These are phyloP conservation scores for Spisula subtruncata DNA, from an alignment of 2,888 invertebrate species.

Conservation along the genomic window DNA sequence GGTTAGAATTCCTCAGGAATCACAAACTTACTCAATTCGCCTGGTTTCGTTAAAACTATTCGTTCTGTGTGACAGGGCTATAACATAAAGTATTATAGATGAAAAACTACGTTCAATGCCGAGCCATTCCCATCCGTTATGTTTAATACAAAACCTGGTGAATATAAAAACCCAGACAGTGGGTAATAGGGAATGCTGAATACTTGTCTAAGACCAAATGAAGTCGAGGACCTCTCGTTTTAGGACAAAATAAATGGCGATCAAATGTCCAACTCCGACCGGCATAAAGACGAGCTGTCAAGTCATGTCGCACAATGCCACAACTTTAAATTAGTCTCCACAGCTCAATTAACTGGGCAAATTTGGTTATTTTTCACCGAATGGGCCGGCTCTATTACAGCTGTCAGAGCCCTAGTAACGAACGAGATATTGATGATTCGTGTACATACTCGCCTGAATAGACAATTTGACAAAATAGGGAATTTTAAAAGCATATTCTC, in stretches of 20 bases:
- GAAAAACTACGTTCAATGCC: too few species aligned
- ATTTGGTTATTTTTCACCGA: conserved; percentile 58
- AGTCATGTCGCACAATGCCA: conserved; percentile 52
- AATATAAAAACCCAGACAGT: not conserved
- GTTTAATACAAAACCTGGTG: not conserved
- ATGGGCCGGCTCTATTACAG: conserved; percentile 55
- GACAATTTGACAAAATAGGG: conserved; percentile 69
- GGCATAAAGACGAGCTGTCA: conserved; percentile 53
- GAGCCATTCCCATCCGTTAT: not conserved
- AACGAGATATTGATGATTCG: conserved; percentile 59
- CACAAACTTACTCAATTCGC: too few species aligned
- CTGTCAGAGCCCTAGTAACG: conserved; percentile 67
- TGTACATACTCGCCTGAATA: conserved; percentile 68
- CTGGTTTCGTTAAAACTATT: too few species aligned
- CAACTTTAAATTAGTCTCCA: conserved; percentile 65
- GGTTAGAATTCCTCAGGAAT: too few species aligned
- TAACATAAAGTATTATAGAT: too few species aligned
- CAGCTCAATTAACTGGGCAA: conserved; percentile 59
- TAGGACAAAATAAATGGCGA: conserved; percentile 58
- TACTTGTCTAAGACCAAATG: not conserved
- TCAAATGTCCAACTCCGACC: conserved; percentile 53
- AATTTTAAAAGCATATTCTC: conserved; percentile 70
- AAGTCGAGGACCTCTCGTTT: conserved; percentile 29
- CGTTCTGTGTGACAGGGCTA: too few species aligned
- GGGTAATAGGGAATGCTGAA: not conserved